Evolutionary conservation across 1,140 invertebrate species (phyloP).

Genomic region (Sminthurides bifidus): DNA sequence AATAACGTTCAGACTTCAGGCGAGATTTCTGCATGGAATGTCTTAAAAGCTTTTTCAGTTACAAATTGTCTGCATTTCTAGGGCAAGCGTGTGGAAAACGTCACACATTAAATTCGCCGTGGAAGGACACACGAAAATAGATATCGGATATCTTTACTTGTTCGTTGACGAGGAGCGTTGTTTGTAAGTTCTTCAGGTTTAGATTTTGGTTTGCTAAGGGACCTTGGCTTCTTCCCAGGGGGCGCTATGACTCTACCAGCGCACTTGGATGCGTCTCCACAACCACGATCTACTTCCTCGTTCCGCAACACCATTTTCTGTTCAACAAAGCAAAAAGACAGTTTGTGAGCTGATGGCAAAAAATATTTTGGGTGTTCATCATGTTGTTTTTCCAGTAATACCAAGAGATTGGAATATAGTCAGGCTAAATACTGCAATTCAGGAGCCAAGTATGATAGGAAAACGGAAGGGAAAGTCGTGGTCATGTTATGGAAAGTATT

Average conservation of each 20-base stretch:
- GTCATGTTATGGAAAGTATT: no score
- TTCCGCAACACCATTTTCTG: slow-evolving; percentile 23
- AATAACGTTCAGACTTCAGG: not conserved
- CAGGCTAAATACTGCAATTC: not conserved
- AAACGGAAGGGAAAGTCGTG: no score
- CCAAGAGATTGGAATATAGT: not conserved
- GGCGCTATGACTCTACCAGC: not conserved
- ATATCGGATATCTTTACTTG: slow-evolving; percentile 15
- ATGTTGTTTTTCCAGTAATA: not conserved
- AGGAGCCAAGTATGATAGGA: not conserved
- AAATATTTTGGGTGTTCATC: not conserved
- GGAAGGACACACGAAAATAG: not conserved
- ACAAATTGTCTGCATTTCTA: not conserved
- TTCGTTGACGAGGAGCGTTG: slow-evolving; percentile 12
- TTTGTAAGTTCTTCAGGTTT: slow-evolving; percentile 14
- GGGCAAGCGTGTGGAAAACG: not conserved
- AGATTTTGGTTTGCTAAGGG: slow-evolving; percentile 4
- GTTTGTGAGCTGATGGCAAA: not conserved
- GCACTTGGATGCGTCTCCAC: slow-evolving; percentile 10
- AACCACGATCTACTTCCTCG: slow-evolving; percentile 11
- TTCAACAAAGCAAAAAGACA: not conserved
- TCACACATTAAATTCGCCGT: not conserved
- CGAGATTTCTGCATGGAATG: not conserved
- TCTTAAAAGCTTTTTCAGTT: not conserved
- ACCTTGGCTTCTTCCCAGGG: not conserved